These are phyloP conservation scores for Tychaedon coryphoeus DNA, from an alignment of 2,113 vertebrate species.

Conservation along the genomic window DNA sequence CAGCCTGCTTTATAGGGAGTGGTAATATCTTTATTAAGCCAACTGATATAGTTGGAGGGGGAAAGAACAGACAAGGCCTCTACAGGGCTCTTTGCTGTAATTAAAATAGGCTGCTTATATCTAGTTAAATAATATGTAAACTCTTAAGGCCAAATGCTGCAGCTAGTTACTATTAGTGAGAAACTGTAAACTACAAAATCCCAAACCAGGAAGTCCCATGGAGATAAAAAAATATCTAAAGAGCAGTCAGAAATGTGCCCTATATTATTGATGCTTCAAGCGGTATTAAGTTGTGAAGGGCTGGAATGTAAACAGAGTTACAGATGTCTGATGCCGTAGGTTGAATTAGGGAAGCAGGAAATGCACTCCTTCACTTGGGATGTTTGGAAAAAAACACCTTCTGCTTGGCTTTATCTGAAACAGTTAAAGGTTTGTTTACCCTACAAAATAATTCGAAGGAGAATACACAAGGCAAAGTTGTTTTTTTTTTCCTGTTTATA, in stretches of 20 bases:
- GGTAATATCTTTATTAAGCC: constrained; percentile 57
- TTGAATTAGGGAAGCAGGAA: constrained; percentile 60
- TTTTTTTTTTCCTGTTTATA: background rate
- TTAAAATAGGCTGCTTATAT: constrained; percentile 54
- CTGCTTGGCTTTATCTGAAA: constrained; percentile 50
- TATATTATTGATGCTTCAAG: constrained; percentile 62
- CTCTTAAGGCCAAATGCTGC: constrained; percentile 58
- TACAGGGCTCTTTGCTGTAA: constrained; percentile 36
- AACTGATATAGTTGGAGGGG: constrained; percentile 53
- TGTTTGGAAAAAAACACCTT: constrained; percentile 60
- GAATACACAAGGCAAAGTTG: background rate
- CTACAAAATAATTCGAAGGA: background rate
- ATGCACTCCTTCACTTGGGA: constrained; percentile 42
- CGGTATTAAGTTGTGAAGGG: constrained; percentile 54
- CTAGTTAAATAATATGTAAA: constrained; percentile 57
- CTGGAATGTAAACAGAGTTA: constrained; percentile 64
- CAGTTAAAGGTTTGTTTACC: constrained; percentile 56
- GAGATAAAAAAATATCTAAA: constrained; percentile 67
- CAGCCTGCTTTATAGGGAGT: constrained; percentile 18
- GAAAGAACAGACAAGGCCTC: constrained; percentile 25
- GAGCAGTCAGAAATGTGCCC: constrained; percentile 56
- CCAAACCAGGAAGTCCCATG: constrained; percentile 58
- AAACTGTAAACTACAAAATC: constrained; percentile 63
- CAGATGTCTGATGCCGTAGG: constrained; percentile 61
- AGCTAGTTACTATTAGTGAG: constrained; percentile 57